phyloP scores from a whole-genome alignment of 2,888 invertebrate species.

The Brachynemurus nebulosus region DNA sequence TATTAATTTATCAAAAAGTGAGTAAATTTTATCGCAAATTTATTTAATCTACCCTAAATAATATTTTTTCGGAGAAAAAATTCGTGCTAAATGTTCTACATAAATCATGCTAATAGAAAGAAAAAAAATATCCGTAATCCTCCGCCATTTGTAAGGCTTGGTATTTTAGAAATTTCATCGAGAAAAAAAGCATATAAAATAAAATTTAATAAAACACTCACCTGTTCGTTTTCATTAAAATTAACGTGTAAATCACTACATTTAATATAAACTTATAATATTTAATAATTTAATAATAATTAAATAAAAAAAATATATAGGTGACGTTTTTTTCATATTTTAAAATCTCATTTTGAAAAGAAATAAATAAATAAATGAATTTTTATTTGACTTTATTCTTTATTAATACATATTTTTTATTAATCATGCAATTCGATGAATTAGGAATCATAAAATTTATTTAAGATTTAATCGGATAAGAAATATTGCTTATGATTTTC shows the following conservation, averaged over 20 bases:
- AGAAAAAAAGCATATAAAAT: background rate
- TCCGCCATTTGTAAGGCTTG: slow-evolving; percentile 2
- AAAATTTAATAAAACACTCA: background rate
- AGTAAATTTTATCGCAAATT: background rate
- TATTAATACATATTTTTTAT: background rate
- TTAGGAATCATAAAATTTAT: background rate
- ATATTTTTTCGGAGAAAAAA: background rate
- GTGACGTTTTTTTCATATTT: background rate
- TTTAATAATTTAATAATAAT: background rate
- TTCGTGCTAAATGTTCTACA: background rate
- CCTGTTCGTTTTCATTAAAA: too few species aligned
- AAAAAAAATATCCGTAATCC: background rate
- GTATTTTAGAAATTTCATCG: background rate
- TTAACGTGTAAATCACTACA: background rate
- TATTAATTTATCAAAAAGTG: background rate
- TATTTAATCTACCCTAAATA: background rate
- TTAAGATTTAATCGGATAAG: background rate
- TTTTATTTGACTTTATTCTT: background rate
- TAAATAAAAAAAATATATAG: background rate
- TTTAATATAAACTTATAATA: background rate
- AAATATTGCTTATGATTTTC: slow-evolving; percentile 1
- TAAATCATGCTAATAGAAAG: background rate
- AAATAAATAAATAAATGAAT: background rate
- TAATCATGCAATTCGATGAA: slow-evolving; percentile 1
- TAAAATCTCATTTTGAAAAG: background rate